Percentiles rank a stretch among this genome's conserved stretches.
These are phyloP conservation scores for Orchestes rusci DNA, from an alignment of 2,888 invertebrate species.

Conservation along the genomic window DNA sequence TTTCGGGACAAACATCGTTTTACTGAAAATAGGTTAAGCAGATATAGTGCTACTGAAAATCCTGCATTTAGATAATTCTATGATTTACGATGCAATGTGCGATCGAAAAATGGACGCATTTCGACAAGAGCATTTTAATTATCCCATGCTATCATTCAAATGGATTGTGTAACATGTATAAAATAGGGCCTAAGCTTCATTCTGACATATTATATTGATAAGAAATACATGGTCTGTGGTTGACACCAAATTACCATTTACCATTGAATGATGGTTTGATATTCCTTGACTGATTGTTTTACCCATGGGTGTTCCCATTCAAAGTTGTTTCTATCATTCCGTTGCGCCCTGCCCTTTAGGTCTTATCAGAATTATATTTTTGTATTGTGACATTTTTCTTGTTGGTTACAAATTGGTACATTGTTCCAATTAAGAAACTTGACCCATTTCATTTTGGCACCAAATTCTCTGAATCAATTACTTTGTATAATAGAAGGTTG, in stretches of 20 bases:
- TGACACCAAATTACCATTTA: constrained; percentile 29
- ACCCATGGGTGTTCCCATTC: constrained; percentile 23
- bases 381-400: constrained; percentile 18
- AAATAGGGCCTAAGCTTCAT: constrained; percentile 9
- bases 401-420: constrained; percentile 19
- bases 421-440: constrained; percentile 15
- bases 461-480: no score
- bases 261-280: constrained; percentile 32
- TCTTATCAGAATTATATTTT: constrained; percentile 19
- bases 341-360: constrained; percentile 12
- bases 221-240: constrained; percentile 16
- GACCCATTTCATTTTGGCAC: constrained; percentile 13
- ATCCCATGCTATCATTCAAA: no score
- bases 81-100: no score
- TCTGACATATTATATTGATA: constrained; percentile 17
- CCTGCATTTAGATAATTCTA: no score
- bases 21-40: no score
- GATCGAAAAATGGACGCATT: no score
- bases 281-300: constrained; percentile 30
- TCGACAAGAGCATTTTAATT: no score
- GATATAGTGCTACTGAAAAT: no score
- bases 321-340: constrained; percentile 6
- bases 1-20: no score
- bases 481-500: no score
- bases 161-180: constrained; percentile 5